A percentile compares a stretch with the other conserved stretches of the same genome.
Evolutionary conservation across 2,113 vertebrate species (phyloP).

Genomic region (Cnemophilus loriae): DNA sequence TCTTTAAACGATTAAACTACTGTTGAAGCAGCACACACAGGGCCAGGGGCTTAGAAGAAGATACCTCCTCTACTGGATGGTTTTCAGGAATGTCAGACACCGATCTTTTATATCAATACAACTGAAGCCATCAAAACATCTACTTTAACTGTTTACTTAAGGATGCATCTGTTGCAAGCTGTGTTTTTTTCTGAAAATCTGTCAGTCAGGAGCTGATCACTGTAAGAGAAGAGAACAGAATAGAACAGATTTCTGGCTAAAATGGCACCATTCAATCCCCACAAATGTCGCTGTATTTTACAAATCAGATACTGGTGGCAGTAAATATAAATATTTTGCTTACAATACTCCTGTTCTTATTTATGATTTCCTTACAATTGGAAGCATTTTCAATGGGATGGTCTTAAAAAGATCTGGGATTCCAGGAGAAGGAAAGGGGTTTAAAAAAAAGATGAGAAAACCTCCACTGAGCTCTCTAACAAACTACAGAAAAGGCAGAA

Average conservation of each 20-base stretch:
- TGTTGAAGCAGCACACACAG: background rate
- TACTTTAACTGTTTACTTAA: conserved; percentile 48
- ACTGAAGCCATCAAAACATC: conserved; percentile 34
- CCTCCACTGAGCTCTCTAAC: background rate
- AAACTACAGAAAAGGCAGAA: background rate
- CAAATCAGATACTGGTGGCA: conserved; percentile 4
- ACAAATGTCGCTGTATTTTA: background rate
- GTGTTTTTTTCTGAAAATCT: conserved; percentile 12
- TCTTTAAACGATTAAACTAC: background rate
- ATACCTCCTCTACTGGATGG: background rate
- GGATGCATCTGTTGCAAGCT: conserved; percentile 27
- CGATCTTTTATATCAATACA: conserved; percentile 10
- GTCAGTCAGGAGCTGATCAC: background rate
- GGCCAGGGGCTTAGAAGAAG: background rate
- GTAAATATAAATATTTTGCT: conserved; percentile 40
- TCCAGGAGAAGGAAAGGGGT: background rate
- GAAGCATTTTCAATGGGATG: background rate
- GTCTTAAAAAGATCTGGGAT: background rate
- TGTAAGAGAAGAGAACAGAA: background rate
- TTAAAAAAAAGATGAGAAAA: background rate
- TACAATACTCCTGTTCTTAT: background rate
- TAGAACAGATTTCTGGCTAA: background rate
- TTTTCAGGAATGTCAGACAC: conserved; percentile 6
- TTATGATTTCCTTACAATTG: background rate
- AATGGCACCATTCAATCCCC: background rate